These are phyloP conservation scores for Trachelus stipa DNA, from an alignment of 2,888 invertebrate species.

Conservation along the genomic window DNA sequence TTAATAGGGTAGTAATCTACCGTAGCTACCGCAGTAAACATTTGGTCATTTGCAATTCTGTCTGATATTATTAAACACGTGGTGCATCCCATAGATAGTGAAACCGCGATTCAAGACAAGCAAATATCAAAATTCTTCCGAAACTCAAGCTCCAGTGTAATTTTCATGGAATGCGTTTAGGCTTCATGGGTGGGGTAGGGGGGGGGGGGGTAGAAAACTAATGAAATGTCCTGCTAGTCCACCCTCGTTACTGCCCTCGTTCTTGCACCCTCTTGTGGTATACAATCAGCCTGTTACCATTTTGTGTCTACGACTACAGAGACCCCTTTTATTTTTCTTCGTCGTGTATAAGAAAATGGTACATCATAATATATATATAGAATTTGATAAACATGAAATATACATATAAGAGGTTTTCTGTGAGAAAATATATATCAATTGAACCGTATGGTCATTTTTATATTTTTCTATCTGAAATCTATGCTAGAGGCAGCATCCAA, in stretches of 20 bases:
- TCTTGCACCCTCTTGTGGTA: slow-evolving; percentile 25
- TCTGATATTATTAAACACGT: not conserved
- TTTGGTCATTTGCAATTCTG: not conserved
- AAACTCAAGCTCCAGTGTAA: not conserved
- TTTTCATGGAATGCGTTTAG: slow-evolving; percentile 4
- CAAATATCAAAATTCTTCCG: slow-evolving; percentile 1
- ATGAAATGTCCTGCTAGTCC: slow-evolving; percentile 13
- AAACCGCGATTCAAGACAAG: not conserved
- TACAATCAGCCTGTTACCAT: not conserved
- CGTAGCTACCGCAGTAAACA: not conserved
- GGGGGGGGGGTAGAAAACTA: not conserved
- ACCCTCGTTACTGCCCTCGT: slow-evolving; percentile 26
- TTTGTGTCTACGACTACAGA: not conserved
- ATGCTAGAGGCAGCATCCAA: not conserved
- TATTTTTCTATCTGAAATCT: not conserved
- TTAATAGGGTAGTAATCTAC: not conserved
- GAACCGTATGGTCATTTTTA: not conserved
- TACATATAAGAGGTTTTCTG: not conserved
- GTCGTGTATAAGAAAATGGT: no score
- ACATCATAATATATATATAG: not conserved
- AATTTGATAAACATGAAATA: not conserved
- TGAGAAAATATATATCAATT: not conserved
- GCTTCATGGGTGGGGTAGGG: not conserved
- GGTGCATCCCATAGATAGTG: not conserved
- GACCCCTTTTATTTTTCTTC: not conserved